Percentiles rank a stretch among this genome's conserved stretches.
Evolutionary conservation across 2,797 vertebrate species (phyloP).

Genomic region (Syncerus caffer): DNA sequence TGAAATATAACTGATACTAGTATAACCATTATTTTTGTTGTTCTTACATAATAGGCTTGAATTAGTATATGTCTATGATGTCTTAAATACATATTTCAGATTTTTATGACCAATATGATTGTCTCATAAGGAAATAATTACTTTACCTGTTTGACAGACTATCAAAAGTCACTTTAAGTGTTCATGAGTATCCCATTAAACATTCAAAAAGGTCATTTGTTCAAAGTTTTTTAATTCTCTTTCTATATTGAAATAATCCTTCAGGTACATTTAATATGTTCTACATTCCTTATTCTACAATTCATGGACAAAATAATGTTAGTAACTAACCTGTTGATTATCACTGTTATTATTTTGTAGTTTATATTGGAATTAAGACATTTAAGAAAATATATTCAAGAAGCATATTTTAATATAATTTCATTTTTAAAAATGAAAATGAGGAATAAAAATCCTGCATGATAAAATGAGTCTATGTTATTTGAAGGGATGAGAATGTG

Average conservation of each 20-base stretch:
- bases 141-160: background rate
- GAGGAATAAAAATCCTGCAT: background rate
- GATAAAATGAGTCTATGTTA: background rate
- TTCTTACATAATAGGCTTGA: background rate
- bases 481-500: background rate
- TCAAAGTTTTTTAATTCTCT: constrained; percentile 42
- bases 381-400: background rate
- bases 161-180: constrained; percentile 47
- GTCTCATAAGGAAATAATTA: constrained; percentile 48
- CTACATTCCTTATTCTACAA: background rate
- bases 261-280: background rate
- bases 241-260: constrained; percentile 38
- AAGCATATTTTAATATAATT: background rate
- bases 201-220: constrained; percentile 13
- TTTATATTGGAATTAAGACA: background rate
- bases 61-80: background rate
- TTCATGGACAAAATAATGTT: background rate
- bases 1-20: background rate
- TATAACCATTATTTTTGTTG: background rate
- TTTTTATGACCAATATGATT: constrained; percentile 34
- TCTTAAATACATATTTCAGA: background rate
- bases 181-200: constrained; percentile 11
- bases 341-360: background rate
- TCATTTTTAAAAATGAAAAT: background rate
- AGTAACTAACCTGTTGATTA: background rate